Evolutionary conservation across 2,888 invertebrate genomes (phyloP).

Genomic region (Trichopoda pennipes): DNA sequence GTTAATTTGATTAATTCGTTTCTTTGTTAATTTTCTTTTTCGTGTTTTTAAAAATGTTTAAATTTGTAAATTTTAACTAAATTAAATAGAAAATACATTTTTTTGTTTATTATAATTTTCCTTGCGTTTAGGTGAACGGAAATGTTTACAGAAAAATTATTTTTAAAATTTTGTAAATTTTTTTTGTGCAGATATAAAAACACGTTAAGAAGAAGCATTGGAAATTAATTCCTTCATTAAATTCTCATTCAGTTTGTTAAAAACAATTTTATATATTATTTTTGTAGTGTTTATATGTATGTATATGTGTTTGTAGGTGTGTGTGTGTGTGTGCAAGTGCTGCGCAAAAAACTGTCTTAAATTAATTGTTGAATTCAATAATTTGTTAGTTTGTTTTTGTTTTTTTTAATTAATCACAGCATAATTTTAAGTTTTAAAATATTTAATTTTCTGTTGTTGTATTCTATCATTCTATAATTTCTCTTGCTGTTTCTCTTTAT

Average conservation of each 20-base stretch:
- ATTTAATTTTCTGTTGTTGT: slow-evolving; percentile 10
- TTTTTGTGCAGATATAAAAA: not conserved
- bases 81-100: slow-evolving; percentile 30
- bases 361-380: slow-evolving; percentile 26
- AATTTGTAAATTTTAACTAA: slow-evolving; percentile 55
- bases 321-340: slow-evolving; percentile 25
- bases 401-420: slow-evolving; percentile 65
- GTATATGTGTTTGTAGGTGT: not conserved
- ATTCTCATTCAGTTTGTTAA: slow-evolving; percentile 9
- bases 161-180: not conserved
- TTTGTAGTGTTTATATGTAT: slow-evolving; percentile 18
- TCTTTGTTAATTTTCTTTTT: slow-evolving; percentile 34
- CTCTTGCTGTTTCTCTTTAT: slow-evolving; percentile 44
- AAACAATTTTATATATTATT: slow-evolving; percentile 38
- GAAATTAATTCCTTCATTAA: not conserved
- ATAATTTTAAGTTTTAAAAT: slow-evolving; percentile 58
- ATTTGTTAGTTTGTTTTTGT: slow-evolving; percentile 47
- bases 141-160: slow-evolving; percentile 1
- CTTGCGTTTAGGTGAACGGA: slow-evolving; percentile 63
- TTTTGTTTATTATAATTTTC: slow-evolving; percentile 23
- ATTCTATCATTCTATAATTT: slow-evolving; percentile 31
- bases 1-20: slow-evolving; percentile 59
- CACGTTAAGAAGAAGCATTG: not conserved
- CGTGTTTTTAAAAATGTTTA: slow-evolving; percentile 59
- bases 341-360: slow-evolving; percentile 33